Base-by-base conservation (phyloP, 35 echinoderm and acorn worm species). In the Apostichopus japonicus region DNA sequence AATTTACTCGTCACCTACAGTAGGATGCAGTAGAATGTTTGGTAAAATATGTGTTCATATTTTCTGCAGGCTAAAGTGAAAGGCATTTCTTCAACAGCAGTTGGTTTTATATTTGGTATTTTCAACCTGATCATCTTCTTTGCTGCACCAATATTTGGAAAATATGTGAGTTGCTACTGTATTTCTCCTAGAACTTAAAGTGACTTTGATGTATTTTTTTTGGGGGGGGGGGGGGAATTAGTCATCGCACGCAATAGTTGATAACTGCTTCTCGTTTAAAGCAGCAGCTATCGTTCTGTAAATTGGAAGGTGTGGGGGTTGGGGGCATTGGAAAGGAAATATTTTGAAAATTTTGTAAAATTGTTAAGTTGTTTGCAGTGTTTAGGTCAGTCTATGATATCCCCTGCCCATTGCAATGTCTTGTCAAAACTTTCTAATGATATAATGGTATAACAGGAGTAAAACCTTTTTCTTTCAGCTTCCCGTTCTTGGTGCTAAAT, bases 71-170 rank as follows among this genome's bases (percentile, higher is more conserved):
- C 96, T 21, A 53, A 92, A 23, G 51, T 84, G n/a, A 94, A 92
- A 53, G 91, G 79, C 61, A 53, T 94, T 13, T 93, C 91, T 67
- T 24, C 90, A 56, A 88, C 83, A 21, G 79, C 72, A 54, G 92
- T 92, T 22, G 93, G 96, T 7, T 87, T 97, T 77, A 91, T 94
- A 6, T 97, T 94, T 86, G 90, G 93, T 19, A 22, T 92, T 17
- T 94, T 86, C 71, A 58, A 91, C 24, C 77, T 97, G 10, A 44
- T 94, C 63, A 89, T 63, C 24, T 94, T 94, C n/a, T 63, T 97
- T 19, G 81, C 80, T 23, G 92, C 93, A 24, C 96, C 96, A 4
- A 84, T 97, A 3, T 97, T 84, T 58, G 96, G 93, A 70, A 97
- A 97, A 90, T 89, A 92, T 84, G 96, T 97, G 89, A 97, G 96